Conservation (phyloP, 53 echinoderm and acorn worm species). For the Echinarachnius parma region DNA sequence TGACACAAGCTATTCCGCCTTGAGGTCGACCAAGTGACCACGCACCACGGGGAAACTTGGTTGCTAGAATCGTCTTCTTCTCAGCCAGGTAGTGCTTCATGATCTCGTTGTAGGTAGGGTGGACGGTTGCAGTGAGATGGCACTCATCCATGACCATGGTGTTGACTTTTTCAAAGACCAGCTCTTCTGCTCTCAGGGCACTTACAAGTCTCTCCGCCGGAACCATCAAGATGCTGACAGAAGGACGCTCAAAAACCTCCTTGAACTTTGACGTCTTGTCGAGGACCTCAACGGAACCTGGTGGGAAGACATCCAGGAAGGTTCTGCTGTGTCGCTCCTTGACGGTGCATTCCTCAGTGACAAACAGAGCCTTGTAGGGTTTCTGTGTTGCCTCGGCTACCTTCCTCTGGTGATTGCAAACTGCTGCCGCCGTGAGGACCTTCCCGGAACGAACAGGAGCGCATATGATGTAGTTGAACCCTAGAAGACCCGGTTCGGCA, state of each 20-base stretch:
- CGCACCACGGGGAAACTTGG: slow-evolving; percentile 20
- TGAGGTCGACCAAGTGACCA: slow-evolving; percentile 33
- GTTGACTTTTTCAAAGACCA: background rate
- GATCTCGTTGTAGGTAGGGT: slow-evolving; percentile 14
- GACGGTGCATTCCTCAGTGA: background rate
- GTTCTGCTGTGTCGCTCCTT: slow-evolving; percentile 15
- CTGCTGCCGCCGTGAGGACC: slow-evolving; percentile 4
- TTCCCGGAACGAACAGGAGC: slow-evolving; percentile 34
- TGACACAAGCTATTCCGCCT: slow-evolving; percentile 10
- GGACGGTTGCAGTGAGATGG: slow-evolving; percentile 1
- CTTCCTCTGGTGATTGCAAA: slow-evolving; percentile 26
- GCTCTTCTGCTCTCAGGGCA: background rate
- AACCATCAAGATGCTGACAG: slow-evolving; percentile 5
- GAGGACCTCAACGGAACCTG: background rate
- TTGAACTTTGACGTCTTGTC: slow-evolving; percentile 9
- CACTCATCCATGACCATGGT: slow-evolving; percentile 22
- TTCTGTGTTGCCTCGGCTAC: background rate
- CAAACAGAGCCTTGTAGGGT: slow-evolving; percentile 29
- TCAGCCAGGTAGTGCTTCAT: slow-evolving; percentile 28
- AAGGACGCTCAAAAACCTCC: slow-evolving; percentile 32
- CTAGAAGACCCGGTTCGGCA: slow-evolving; percentile 29
- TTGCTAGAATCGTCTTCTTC: slow-evolving; percentile 18
- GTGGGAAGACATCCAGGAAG: slow-evolving; percentile 17
- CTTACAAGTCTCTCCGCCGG: background rate
- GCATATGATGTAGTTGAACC: slow-evolving; percentile 48